Conservation (phyloP, 1,140 invertebrate species). For the Lineus longissimus region DNA sequence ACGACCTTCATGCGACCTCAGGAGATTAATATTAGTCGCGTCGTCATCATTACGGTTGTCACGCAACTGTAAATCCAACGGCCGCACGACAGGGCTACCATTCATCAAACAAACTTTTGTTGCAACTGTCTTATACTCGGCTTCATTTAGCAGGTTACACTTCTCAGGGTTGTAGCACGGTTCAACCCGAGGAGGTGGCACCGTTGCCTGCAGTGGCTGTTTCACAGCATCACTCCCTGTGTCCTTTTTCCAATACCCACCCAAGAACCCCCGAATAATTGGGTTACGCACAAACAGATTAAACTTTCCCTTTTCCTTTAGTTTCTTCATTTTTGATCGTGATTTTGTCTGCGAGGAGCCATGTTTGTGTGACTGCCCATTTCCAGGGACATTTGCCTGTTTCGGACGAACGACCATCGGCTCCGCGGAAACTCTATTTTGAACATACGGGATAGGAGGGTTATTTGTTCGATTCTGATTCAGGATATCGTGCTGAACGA, state of each 20-base stretch:
- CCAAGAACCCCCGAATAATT: background rate
- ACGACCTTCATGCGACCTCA: conserved; percentile 15
- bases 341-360: too few relatives aligned
- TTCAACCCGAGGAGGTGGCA: background rate
- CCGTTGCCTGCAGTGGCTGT: background rate
- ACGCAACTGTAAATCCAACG: conserved; percentile 19
- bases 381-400: conserved; percentile 57
- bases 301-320: too few relatives aligned
- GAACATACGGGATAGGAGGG: conserved; percentile 69
- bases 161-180: background rate
- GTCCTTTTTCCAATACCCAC: background rate
- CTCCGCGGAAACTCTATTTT: conserved; percentile 66
- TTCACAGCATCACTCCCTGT: background rate
- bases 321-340: too few relatives aligned
- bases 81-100: conserved; percentile 24
- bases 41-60: conserved; percentile 2
- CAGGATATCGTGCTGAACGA: conserved; percentile 57
- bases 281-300: too few relatives aligned
- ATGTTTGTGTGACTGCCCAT: conserved; percentile 19
- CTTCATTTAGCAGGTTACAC: background rate
- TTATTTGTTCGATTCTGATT: conserved; percentile 36
- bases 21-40: conserved; percentile 8
- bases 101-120: conserved; percentile 30
- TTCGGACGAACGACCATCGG: conserved; percentile 48
- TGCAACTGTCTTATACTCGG: background rate